Evolutionary conservation across 2,888 invertebrate species (phyloP).

Genomic region (Diogma glabrata): DNA sequence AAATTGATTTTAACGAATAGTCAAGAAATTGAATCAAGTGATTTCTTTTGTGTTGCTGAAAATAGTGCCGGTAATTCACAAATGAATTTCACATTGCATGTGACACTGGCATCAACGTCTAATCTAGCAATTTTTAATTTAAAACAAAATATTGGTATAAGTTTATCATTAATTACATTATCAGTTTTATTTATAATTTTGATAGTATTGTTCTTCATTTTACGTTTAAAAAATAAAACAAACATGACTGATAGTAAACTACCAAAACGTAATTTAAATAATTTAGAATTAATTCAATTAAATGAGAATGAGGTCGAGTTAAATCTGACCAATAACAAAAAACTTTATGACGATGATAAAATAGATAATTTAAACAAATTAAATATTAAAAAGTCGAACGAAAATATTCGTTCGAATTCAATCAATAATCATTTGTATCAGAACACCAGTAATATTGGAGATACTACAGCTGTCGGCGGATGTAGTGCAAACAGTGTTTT

Average conservation of each 20-base stretch:
- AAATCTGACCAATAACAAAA: conserved; percentile 8
- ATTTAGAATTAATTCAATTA: conserved; percentile 26
- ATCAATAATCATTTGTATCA: no score
- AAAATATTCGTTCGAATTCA: conserved; percentile 33
- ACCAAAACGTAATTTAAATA: conserved; percentile 37
- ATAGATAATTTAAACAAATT: conserved; percentile 32
- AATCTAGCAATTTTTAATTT: conserved; percentile 64
- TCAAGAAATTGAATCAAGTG: conserved; percentile 59
- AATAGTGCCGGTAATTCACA: conserved; percentile 70
- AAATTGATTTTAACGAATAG: conserved; percentile 60
- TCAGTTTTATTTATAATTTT: conserved; percentile 52
- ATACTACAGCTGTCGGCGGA: conserved; percentile 39
- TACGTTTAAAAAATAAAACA: conserved; percentile 52
- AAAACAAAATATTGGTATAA: conserved; percentile 65
- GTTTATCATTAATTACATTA: conserved; percentile 59
- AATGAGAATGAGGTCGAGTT: neutral
- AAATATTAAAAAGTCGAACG: conserved; percentile 31
- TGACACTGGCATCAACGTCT: conserved; percentile 53
- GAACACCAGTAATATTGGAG: conserved; percentile 40
- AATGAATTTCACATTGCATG: conserved; percentile 69
- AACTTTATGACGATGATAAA: conserved; percentile 40
- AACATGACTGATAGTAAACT: conserved; percentile 54
- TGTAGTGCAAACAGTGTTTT: no score
- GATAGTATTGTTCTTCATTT: conserved; percentile 52
- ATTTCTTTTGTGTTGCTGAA: conserved; percentile 71